Percentiles rank a stretch among this genome's conserved stretches.
phyloP scores from a whole-genome alignment of 2,888 invertebrate genomes.

The Nasonia oneida region DNA sequence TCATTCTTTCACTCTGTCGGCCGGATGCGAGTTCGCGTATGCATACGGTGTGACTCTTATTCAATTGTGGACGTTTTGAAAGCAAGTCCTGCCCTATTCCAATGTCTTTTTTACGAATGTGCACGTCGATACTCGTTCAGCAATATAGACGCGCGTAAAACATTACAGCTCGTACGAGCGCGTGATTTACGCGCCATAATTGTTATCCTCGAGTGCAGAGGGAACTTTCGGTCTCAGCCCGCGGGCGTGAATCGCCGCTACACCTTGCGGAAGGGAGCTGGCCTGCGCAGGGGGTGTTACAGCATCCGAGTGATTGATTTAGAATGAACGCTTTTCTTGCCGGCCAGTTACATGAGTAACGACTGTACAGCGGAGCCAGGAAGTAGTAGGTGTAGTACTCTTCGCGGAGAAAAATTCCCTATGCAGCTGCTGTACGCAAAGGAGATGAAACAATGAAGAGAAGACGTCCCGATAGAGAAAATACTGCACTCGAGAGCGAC shows the following conservation, averaged over 20 bases:
- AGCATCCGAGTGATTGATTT: constrained; percentile 65
- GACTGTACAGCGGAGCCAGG: constrained; percentile 13
- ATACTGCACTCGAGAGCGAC: neutral
- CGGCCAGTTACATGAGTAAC: constrained; percentile 57
- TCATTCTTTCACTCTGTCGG: neutral
- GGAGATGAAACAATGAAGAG: neutral
- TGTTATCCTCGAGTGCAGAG: constrained; percentile 38
- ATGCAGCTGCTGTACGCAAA: no score
- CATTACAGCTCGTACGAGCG: constrained; percentile 28
- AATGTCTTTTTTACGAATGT: neutral
- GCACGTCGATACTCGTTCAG: neutral
- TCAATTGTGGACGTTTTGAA: neutral
- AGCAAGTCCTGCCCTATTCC: neutral
- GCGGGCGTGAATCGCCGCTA: neutral
- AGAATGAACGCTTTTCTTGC: constrained; percentile 64
- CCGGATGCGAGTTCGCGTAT: neutral
- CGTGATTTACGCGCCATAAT: constrained; percentile 52
- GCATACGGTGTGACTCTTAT: neutral
- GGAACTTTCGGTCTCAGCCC: constrained; percentile 37
- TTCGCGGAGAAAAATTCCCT: no score
- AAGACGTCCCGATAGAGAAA: neutral
- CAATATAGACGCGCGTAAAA: neutral
- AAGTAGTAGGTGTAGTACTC: neutral
- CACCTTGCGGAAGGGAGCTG: constrained; percentile 4
- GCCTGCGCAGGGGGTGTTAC: constrained; percentile 8